phyloP scores from a whole-genome alignment of 2,797 vertebrate species.

The Falco concolor region DNA sequence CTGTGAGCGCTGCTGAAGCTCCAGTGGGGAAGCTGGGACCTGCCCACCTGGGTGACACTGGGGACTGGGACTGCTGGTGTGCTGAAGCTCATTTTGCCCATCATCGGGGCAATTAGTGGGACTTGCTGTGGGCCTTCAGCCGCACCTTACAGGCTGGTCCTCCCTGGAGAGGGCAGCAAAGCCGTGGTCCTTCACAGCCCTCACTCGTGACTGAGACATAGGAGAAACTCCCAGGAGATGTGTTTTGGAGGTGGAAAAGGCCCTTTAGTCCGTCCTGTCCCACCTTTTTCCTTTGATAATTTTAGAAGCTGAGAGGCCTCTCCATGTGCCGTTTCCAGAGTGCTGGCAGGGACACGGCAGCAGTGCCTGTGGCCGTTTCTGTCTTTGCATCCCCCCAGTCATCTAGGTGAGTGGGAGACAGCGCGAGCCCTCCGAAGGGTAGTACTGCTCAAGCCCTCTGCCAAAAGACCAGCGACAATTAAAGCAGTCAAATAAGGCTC shows the following conservation, averaged over 20 bases:
- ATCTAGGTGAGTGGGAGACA: neutral
- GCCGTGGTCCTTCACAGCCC: rapidly evolving
- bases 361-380: neutral
- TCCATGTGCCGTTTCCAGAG: neutral
- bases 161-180: neutral
- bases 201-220: rapidly evolving
- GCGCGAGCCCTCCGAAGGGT: neutral
- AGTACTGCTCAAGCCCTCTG: neutral
- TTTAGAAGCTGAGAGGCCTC: neutral
- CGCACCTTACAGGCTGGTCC: neutral
- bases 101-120: neutral
- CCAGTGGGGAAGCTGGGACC: neutral
- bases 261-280: neutral
- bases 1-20: neutral
- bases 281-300: neutral
- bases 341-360: neutral
- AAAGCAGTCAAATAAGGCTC: constrained; percentile 1
- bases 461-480: constrained; percentile 20
- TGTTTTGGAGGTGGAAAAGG: neutral
- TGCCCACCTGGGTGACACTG: no score
- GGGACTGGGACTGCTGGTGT: rapidly evolving
- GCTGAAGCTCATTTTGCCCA: neutral
- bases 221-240: neutral
- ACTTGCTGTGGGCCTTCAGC: neutral
- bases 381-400: neutral